Base-by-base conservation (phyloP, 1,140 invertebrate genomes). In the Macrocentrus cingulum region DNA sequence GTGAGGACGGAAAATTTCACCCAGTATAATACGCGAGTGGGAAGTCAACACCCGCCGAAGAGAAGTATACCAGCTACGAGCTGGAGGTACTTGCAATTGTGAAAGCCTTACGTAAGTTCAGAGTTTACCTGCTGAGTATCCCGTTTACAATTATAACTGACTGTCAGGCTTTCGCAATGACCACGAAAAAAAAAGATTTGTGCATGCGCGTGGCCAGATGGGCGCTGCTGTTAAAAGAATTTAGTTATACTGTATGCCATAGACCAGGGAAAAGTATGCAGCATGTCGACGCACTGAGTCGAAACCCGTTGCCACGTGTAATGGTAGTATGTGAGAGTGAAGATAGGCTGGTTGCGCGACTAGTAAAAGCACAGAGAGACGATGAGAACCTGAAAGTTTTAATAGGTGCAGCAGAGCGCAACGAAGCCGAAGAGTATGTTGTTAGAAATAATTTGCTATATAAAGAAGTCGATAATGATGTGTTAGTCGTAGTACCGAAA, bases 41-140 rank as follows among this genome's bases (percentile, higher is more conserved):
- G 6, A 45, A 45, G 16, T 11, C 20, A 0, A 55, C 20, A 0
- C 13, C 23, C 20, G 41, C 41, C 1, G 53, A 55, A 29, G 6
- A 18, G 6, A 54, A 16, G 20, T 54, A 54, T 15, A 29, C 23
- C 7, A 54, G 51, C n/a, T 78, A 77, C 60, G 71, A 79, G 22
- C 45, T 77, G n/a, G 74, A 79, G 53, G 64, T 66, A 0, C 48
- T 80, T 11, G 76, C 78, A 8, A 54, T 80, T 6, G 61, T 77
- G 18, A 60, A 65, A 56, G 68, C 68, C 5, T 18, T 80, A 0
- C 70, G 74, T 39, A 73, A 74, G 42, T 80, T 79, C 62, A 36
- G 74, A 22, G 42, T 66, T 20, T 81, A 82, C 46, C 42, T 81
- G 4, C 42, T 70, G 20, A 74, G 69, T n/a, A 68, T 70, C 25